These are phyloP conservation scores for Acanthurus leucopareius DNA, from an alignment of 2,797 vertebrate genomes.

Conservation along the genomic window DNA sequence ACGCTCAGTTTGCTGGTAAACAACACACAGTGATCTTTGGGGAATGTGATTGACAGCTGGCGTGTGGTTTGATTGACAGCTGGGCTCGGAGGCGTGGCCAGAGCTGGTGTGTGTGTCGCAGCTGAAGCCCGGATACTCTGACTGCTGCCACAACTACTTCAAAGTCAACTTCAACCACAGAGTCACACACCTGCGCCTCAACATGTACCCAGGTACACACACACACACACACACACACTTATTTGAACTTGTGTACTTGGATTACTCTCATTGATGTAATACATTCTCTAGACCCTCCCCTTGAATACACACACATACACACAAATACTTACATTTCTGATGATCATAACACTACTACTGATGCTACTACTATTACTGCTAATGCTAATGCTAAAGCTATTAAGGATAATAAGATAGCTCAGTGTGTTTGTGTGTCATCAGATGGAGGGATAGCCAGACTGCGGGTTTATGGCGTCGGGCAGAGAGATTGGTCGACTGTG, in stretches of 20 bases:
- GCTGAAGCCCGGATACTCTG: slow-evolving; percentile 83
- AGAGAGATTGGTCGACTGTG: slow-evolving; percentile 84
- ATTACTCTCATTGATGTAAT: too few species aligned
- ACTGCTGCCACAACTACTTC: slow-evolving; percentile 88
- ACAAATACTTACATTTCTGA: too few species aligned
- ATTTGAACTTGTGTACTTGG: background rate
- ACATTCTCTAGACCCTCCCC: too few species aligned
- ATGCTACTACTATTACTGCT: too few species aligned
- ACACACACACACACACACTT: background rate
- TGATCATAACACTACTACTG: too few species aligned
- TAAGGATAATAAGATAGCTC: too few species aligned
- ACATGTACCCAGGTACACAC: slow-evolving; percentile 88
- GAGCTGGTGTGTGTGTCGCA: slow-evolving; percentile 81
- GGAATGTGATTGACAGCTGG: slow-evolving; percentile 70
- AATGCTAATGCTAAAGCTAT: too few species aligned
- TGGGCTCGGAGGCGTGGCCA: slow-evolving; percentile 84
- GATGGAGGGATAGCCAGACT: slow-evolving; percentile 90
- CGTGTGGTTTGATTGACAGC: slow-evolving; percentile 59
- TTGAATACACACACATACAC: too few species aligned
- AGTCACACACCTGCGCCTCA: slow-evolving; percentile 91
- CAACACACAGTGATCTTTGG: too few species aligned
- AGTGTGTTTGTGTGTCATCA: slow-evolving; percentile 50
- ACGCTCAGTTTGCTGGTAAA: too few species aligned
- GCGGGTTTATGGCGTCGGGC: slow-evolving; percentile 87
- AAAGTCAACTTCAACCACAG: slow-evolving; percentile 70